Conservation (phyloP, 1,140 invertebrate genomes). For the Bactericera cockerelli region DNA sequence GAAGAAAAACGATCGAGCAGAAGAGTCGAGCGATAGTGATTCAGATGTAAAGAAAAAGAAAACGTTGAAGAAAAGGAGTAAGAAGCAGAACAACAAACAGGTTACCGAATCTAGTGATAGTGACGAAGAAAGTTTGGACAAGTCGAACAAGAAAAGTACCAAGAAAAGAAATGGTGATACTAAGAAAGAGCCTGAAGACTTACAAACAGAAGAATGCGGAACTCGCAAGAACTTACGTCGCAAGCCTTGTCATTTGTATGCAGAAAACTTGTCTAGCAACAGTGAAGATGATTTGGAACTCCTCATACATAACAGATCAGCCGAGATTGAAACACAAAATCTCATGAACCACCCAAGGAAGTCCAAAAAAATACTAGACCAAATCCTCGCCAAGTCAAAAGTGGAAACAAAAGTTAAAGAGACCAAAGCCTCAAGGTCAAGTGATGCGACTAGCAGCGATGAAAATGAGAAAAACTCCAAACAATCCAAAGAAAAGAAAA, state of each 20-base stretch:
- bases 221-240: background rate
- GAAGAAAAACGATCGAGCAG: constrained; percentile 23
- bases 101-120: constrained; percentile 17
- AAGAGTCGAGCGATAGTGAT: constrained; percentile 17
- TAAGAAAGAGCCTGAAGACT: background rate
- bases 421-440: background rate
- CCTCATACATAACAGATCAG: background rate
- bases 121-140: constrained; percentile 18
- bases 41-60: constrained; percentile 26
- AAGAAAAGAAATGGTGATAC: background rate
- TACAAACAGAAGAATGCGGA: background rate
- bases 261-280: background rate
- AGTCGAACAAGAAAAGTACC: constrained; percentile 6
- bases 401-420: too few relatives aligned
- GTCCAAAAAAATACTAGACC: background rate
- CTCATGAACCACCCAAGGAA: constrained; percentile 2
- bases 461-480: constrained; percentile 10
- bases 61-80: constrained; percentile 25
- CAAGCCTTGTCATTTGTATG: background rate
- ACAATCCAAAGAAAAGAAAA: constrained; percentile 2
- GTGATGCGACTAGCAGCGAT: background rate
- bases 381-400: background rate
- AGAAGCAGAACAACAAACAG: constrained; percentile 28
- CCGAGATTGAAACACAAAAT: background rate
- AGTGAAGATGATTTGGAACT: constrained; percentile 7